These are phyloP conservation scores for Microcebus jonahi DNA, from an alignment of 2,113 vertebrate genomes.

Conservation along the genomic window DNA sequence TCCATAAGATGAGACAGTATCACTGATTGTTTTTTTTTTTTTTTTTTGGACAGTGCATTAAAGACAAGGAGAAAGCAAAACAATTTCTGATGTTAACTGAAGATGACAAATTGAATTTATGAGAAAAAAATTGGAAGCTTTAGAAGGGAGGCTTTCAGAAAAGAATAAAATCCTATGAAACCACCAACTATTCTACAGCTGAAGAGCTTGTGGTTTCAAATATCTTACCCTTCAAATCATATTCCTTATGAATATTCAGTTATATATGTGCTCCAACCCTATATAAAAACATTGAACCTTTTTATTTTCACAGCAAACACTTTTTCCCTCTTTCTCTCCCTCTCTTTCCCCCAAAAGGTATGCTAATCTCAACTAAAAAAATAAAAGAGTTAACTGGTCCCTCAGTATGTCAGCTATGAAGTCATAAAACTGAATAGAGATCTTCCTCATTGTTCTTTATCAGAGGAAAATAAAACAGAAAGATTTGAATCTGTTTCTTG, in stretches of 20 bases:
- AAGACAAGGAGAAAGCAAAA: slow-evolving; percentile 16
- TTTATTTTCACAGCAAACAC: background rate
- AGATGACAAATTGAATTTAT: background rate
- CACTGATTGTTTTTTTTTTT: background rate
- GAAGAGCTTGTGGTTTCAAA: background rate
- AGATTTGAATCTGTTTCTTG: background rate
- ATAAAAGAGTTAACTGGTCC: background rate
- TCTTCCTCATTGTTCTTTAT: background rate
- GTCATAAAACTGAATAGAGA: background rate
- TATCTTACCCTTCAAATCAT: background rate
- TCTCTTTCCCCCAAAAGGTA: background rate
- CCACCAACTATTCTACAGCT: background rate
- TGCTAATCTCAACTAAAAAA: background rate
- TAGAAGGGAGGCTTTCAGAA: background rate
- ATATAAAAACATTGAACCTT: background rate
- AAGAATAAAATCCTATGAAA: slow-evolving; percentile 41
- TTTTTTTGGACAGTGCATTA: background rate
- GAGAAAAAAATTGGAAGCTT: background rate
- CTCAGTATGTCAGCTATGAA: background rate
- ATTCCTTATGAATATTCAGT: background rate
- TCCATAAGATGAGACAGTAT: background rate
- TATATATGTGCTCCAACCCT: background rate
- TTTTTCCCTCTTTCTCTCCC: background rate
- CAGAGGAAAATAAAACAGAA: slow-evolving; percentile 23
- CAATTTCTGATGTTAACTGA: background rate